Evolutionary conservation across 2,113 vertebrate species (phyloP).

Genomic region (Vulpes vulpes): DNA sequence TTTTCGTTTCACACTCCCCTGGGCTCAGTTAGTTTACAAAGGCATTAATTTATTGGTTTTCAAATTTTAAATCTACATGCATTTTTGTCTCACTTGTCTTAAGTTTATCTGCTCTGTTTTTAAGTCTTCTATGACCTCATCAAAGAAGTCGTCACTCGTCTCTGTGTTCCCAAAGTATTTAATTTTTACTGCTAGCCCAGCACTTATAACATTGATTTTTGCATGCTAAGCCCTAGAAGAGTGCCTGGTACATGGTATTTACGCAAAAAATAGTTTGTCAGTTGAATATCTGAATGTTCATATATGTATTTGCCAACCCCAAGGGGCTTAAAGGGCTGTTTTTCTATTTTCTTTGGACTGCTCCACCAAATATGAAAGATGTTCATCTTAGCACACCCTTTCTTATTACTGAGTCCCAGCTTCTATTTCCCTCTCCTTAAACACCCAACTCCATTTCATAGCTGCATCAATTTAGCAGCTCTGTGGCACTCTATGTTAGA

Average conservation of each 20-base stretch:
- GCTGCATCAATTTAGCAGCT: constrained; percentile 4
- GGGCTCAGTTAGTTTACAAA: neutral
- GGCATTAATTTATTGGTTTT: constrained; percentile 29
- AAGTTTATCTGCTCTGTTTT: neutral
- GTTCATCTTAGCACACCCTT: neutral
- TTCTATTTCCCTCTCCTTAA: constrained; percentile 14
- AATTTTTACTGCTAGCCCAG: neutral
- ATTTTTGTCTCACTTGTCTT: constrained; percentile 14
- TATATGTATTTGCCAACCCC: neutral
- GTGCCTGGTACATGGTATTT: neutral
- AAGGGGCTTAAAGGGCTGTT: neutral
- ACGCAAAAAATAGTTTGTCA: neutral
- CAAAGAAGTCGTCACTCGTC: neutral
- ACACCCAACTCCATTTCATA: neutral
- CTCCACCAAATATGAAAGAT: neutral
- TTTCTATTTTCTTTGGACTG: neutral
- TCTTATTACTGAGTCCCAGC: neutral
- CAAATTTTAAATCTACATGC: neutral
- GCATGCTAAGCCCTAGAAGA: neutral
- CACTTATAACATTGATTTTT: neutral
- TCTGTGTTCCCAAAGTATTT: neutral
- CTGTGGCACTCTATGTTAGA: constrained; percentile 33
- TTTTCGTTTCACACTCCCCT: neutral
- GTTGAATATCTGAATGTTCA: constrained; percentile 19
- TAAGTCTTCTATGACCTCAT: neutral